Evolutionary conservation across 92 coral and sea anemone species (phyloP), one percentile per base, ranked within the genome.

Genomic region (Phenganax stokvisi): DNA sequence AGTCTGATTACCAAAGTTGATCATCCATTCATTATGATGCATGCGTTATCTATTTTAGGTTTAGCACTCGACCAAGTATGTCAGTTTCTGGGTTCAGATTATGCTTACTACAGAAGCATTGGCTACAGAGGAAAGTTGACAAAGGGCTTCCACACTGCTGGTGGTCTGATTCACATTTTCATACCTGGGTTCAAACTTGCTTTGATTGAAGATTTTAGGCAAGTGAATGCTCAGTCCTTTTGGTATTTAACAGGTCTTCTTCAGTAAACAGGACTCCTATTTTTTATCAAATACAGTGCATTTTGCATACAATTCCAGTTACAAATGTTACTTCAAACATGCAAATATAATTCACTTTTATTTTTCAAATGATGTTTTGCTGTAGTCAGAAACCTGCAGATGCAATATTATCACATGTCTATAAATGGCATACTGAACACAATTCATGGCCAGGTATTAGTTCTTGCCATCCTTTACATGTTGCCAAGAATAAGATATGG

Each of bases 111-210:
- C 87, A 83, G 54, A 74, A 92, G 98, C 86, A 96, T 92, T 63
- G 98, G 98, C 68, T 92, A 88, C 62, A 90, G 97, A 77, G 96
- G 96, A 37, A 88, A 81, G 64, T 89, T 92, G 58, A 76, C 82
- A 67, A 89, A 89, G 84, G 86, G 96, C 53, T 94, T 94, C 57
- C 87, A 83, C 67, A 92, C 98, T 10, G 37, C 81, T 10, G 89
- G 91, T 53, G 97, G 98, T 6, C 85, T 94, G 65, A 90, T 96
- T 17, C 92, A 93, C 82, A 81, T 88, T 85, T 94, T 94, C 80
- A 86, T 84, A 3, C 96, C 81, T 84, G 94, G 98, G 29, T 75
- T 67, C 9, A 90, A 88, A 7, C 57, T 92, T 63, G 79, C 71
- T 61, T 72, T 87, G 54, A 71, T 90, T 16, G 89, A 93, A 63